Evolutionary conservation across 2,888 invertebrate species (phyloP), one percentile per base, ranked within the genome.

Genomic region (Agrotis puta): DNA sequence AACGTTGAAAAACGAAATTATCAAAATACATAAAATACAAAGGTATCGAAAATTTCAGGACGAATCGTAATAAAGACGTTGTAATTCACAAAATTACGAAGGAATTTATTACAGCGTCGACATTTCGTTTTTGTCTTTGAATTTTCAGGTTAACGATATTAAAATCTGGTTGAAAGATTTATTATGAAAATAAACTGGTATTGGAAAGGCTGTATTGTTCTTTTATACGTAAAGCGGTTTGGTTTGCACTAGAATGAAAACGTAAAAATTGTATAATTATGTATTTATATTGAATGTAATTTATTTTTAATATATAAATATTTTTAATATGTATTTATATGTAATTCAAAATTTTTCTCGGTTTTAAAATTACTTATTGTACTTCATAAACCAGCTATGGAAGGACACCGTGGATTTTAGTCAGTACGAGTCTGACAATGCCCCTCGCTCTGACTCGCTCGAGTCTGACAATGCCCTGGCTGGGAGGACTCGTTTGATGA

Each of bases 31-130:
- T 27, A 13, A 51, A 43, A 14, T 33, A 61, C 27, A 47, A 65
- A 58, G 43, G 39, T 82, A 78, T 77, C 73, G 79, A 64, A 66
- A 50, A 70, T 64, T 77, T 54, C 58, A 56, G 18, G 62, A 72
- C 62, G 51, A 59, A 72, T 65, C 62, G 63, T 82, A 65, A 71
- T 59, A 59, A 64, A 70, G 56, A 70, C n/a, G n/a, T 58, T 67
- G 47, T 64, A 70, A 62, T 81, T 63, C 22, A 53, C 11, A 22
- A 78, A 77, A 78, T 81, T 61, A 70, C 39, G 66, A 33, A 11
- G 13, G 51, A 62, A 57, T 75, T 67, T 75, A 75, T 81, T 39
- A 58, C 66, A n/a, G 14, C 47, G 54, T 43, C 6, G 53, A 13
- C 47, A 58, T 63, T 66, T 50, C 62, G 50, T 64, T 64, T 63